These are phyloP conservation scores for Xiphydria camelus DNA, from an alignment of 2,888 invertebrate genomes.

Conservation along the genomic window DNA sequence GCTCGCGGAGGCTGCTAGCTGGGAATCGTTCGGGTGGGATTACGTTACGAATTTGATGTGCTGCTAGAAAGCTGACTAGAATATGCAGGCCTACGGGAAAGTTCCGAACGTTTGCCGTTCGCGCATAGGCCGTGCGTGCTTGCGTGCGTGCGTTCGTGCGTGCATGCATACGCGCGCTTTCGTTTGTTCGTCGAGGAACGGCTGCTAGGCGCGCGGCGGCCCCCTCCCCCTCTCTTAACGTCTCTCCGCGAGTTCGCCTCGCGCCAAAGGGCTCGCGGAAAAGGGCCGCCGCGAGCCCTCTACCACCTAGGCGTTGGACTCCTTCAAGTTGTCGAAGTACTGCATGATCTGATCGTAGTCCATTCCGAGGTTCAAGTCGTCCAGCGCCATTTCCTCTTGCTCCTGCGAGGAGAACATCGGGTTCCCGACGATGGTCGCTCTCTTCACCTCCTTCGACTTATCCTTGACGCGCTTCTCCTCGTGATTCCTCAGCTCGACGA, in stretches of 20 bases:
- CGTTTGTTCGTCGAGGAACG: too few species aligned
- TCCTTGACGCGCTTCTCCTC: conserved; percentile 42
- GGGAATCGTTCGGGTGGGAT: too few species aligned
- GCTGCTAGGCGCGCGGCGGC: too few species aligned
- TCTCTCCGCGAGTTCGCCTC: too few species aligned
- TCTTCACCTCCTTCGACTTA: conserved; percentile 68
- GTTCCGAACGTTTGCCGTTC: too few species aligned
- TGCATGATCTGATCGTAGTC: conserved; percentile 98
- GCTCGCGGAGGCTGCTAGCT: too few species aligned
- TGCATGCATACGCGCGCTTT: too few species aligned
- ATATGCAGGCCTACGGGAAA: too few species aligned
- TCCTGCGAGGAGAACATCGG: conserved; percentile 76
- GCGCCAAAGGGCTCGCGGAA: not conserved
- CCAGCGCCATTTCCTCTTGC: conserved; percentile 70
- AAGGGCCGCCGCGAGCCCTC: conserved; percentile 5
- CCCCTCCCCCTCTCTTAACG: too few species aligned
- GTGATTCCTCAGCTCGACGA: conserved; percentile 46
- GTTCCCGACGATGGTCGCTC: conserved; percentile 85
- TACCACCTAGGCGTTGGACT: conserved; percentile 84
- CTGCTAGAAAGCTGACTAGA: conserved; percentile 58
- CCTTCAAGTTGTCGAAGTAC: conserved; percentile 97
- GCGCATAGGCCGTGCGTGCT: too few species aligned
- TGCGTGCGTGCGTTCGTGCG: too few species aligned
- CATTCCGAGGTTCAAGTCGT: conserved; percentile 83
- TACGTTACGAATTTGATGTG: conserved; percentile 46